Conservation (phyloP, 92 coral and sea anemone species). For the Porites evermanni region DNA sequence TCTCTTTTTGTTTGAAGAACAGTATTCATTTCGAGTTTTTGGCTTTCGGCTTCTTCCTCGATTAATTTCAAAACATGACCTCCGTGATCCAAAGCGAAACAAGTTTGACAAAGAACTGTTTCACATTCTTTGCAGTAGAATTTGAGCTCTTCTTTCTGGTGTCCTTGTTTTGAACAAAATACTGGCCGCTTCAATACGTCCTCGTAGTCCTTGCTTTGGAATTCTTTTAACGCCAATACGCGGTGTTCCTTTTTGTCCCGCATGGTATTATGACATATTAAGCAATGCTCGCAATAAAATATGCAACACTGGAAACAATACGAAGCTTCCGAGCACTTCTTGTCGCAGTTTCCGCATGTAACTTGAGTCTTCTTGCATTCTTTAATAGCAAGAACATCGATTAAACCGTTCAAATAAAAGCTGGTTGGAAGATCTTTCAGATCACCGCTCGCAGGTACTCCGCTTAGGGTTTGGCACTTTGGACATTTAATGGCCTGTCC, state of each 20-base stretch:
- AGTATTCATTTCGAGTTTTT: background rate
- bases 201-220: background rate
- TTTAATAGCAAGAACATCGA: background rate
- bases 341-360: background rate
- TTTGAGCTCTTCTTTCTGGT: background rate
- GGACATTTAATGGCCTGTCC: background rate
- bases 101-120: background rate
- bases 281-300: background rate
- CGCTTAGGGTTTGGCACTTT: background rate
- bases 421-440: background rate
- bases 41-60: background rate
- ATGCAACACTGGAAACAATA: conserved; percentile 4
- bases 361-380: background rate
- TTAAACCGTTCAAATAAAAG: background rate
- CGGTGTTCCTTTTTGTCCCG: background rate
- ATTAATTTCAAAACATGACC: background rate
- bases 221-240: background rate
- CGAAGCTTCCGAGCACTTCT: background rate
- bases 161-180: background rate
- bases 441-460: background rate
- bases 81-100: too few relatives aligned
- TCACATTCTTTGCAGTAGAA: background rate
- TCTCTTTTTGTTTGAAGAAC: too few relatives aligned
- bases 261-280: background rate
- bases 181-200: background rate